Conservation (phyloP, 2,797 vertebrate species). For the Macropodus opercularis region DNA sequence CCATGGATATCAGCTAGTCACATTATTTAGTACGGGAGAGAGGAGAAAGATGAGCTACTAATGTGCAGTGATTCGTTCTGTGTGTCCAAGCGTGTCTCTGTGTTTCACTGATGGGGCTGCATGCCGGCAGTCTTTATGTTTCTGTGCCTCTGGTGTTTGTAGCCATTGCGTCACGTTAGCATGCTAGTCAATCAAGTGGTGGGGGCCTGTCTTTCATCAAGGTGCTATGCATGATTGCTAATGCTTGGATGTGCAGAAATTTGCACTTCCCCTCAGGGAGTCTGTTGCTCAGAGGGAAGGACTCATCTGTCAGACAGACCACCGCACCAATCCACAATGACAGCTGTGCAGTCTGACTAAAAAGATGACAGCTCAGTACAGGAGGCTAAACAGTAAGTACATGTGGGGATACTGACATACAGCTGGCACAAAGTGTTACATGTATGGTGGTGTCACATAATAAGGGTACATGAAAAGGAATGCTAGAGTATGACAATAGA, state of each 20-base stretch:
- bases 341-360: conserved; percentile 73
- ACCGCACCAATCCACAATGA: conserved; percentile 68
- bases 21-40: conserved; percentile 44
- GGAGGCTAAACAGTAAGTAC: conserved; percentile 55
- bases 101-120: conserved; percentile 47
- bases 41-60: conserved; percentile 57
- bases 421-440: conserved; percentile 29
- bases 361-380: conserved; percentile 57
- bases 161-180: conserved; percentile 75
- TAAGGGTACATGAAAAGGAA: background rate
- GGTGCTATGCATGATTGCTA: conserved; percentile 78
- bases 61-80: conserved; percentile 65
- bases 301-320: conserved; percentile 78
- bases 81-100: conserved; percentile 61
- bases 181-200: conserved; percentile 78
- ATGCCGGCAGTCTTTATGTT: conserved; percentile 63
- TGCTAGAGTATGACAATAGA: background rate
- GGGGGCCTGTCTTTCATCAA: conserved; percentile 78
- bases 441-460: conserved; percentile 4
- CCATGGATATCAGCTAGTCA: conserved; percentile 64
- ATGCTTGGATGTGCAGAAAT: conserved; percentile 73
- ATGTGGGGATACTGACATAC: conserved; percentile 40
- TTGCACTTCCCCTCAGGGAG: conserved; percentile 68
- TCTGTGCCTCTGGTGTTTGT: conserved; percentile 55
- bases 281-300: conserved; percentile 62